Percentiles rank a stretch among this genome's conserved stretches.
Evolutionary conservation across 1,140 invertebrate species (phyloP).

Genomic region (Acromyrmex heyeri): DNA sequence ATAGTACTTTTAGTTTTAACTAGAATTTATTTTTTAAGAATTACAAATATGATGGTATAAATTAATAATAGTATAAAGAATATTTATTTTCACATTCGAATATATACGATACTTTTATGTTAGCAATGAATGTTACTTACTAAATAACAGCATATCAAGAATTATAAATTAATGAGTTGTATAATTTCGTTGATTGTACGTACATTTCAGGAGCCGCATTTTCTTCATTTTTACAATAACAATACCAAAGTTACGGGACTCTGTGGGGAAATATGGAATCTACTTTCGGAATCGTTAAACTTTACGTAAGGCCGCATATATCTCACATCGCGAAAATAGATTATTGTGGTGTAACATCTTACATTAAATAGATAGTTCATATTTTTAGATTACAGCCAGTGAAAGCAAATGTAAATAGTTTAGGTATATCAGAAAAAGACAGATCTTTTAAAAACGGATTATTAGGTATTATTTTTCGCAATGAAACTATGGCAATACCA

Average conservation of each 20-base stretch:
- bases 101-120: too few relatives aligned
- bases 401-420: background rate
- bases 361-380: conserved; percentile 56
- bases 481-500: conserved; percentile 29
- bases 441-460: conserved; percentile 59
- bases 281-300: conserved; percentile 44
- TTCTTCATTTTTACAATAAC: conserved; percentile 56
- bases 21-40: background rate
- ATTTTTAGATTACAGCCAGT: conserved; percentile 67
- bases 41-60: background rate
- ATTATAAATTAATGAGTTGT: too few relatives aligned
- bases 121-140: too few relatives aligned
- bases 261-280: conserved; percentile 60
- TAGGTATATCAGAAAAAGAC: conserved; percentile 45
- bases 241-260: conserved; percentile 59
- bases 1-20: background rate
- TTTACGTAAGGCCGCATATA: conserved; percentile 31
- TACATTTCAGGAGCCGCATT: conserved; percentile 30
- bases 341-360: conserved; percentile 12
- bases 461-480: conserved; percentile 43
- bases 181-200: background rate
- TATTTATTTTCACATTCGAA: background rate
- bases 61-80: background rate
- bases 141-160: too few relatives aligned
- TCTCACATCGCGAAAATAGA: background rate